These are phyloP conservation scores for Teinopalpus imperialis DNA, from an alignment of 2,888 invertebrate genomes.

Conservation along the genomic window DNA sequence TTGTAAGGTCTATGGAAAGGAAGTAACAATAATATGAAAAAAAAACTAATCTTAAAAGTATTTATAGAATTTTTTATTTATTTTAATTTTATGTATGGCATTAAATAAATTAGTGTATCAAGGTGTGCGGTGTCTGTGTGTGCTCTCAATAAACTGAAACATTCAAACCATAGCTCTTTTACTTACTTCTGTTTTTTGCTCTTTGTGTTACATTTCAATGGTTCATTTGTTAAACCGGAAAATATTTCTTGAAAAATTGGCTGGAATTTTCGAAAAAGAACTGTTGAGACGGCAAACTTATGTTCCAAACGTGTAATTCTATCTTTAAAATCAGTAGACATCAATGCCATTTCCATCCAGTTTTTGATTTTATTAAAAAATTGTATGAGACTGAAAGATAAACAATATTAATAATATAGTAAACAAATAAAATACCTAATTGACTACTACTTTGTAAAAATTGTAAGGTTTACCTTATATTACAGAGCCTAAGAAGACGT, in stretches of 20 bases:
- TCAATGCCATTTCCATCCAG: conserved; percentile 97
- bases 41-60: no score
- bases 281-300: conserved; percentile 95
- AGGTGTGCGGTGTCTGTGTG: no score
- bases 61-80: no score
- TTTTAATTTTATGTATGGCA: no score
- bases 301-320: conserved; percentile 93
- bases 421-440: no score
- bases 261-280: conserved; percentile 95
- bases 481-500: conserved; percentile 92
- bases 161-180: no score
- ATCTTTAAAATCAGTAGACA: conserved; percentile 90
- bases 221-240: conserved; percentile 82
- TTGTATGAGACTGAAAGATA: conserved; percentile 87
- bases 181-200: conserved; percentile 53
- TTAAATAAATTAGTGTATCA: no score
- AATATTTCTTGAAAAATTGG: conserved; percentile 95
- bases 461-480: conserved; percentile 86
- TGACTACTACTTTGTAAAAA: not conserved
- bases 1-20: no score
- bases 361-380: conserved; percentile 97
- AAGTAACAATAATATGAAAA: no score
- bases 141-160: not conserved
- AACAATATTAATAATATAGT: not conserved
- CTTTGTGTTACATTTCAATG: conserved; percentile 82